These are phyloP conservation scores for Danionella cerebrum DNA, from an alignment of 2,113 vertebrate genomes.

Conservation along the genomic window DNA sequence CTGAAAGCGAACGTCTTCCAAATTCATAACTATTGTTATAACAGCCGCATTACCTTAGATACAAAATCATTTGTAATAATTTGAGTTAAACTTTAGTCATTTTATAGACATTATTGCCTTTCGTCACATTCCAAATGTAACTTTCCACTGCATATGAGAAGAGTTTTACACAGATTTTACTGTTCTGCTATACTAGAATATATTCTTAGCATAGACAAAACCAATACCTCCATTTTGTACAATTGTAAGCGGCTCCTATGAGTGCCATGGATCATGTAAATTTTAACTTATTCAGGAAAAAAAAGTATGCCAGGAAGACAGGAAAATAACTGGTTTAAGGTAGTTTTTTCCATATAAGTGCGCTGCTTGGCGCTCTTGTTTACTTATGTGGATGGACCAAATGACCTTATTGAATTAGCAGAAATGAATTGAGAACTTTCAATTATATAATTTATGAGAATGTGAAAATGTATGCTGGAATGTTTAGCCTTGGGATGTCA, in stretches of 20 bases:
- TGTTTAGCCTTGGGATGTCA: conserved; percentile 44
- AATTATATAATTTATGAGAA: conserved; percentile 77
- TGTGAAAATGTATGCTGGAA: conserved; percentile 62
- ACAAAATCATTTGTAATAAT: too few species aligned
- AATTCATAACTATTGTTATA: too few species aligned
- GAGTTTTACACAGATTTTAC: conserved; percentile 28
- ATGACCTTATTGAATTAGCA: conserved; percentile 76
- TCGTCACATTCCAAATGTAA: too few species aligned
- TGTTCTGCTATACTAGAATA: conserved; percentile 31
- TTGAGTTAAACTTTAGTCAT: too few species aligned
- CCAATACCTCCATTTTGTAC: conserved; percentile 29
- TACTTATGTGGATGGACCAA: conserved; percentile 65
- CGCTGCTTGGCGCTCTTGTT: conserved; percentile 61
- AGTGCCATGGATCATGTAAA: conserved; percentile 60
- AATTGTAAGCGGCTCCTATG: conserved; percentile 47
- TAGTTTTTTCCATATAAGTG: conserved; percentile 67
- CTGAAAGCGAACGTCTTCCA: too few species aligned
- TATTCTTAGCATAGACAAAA: conserved; percentile 44
- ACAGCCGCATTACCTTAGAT: too few species aligned
- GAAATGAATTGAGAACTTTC: conserved; percentile 68
- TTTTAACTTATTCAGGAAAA: conserved; percentile 75
- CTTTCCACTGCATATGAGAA: too few species aligned
- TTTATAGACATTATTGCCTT: too few species aligned
- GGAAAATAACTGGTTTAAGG: too few species aligned
- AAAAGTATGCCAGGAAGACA: too few species aligned